phyloP scores from a whole-genome alignment of 64 coral and sea anemone genomes.

The Montipora foliosa region DNA sequence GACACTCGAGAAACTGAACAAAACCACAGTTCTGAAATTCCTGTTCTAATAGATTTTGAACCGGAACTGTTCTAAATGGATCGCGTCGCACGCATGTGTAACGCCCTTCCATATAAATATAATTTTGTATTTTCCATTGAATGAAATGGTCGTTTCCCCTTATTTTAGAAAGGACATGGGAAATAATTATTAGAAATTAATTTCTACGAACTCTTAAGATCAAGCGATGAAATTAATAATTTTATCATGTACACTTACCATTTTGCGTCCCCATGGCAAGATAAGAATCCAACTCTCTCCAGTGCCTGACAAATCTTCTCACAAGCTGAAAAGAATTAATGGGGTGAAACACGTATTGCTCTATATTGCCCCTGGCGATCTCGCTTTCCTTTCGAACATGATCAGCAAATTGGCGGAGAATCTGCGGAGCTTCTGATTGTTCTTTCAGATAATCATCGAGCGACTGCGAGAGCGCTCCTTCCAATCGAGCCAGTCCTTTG shows the following conservation, averaged over 20 bases:
- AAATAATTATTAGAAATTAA: not conserved
- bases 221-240: not conserved
- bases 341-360: constrained; percentile 52
- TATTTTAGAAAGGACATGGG: too few relatives aligned
- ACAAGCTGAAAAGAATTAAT: constrained; percentile 61
- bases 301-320: constrained; percentile 62
- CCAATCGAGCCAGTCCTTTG: constrained; percentile 60
- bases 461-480: constrained; percentile 6
- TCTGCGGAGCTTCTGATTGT: not conserved
- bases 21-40: too few relatives aligned
- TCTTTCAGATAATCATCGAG: constrained; percentile 49
- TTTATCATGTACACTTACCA: constrained; percentile 10
- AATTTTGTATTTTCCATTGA: too few relatives aligned
- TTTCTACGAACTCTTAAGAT: not conserved
- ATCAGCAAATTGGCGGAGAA: constrained; percentile 54
- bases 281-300: constrained; percentile 45
- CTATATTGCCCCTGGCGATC: constrained; percentile 12
- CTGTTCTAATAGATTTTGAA: too few relatives aligned
- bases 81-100: too few relatives aligned
- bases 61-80: too few relatives aligned
- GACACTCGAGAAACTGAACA: too few relatives aligned
- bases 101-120: not conserved
- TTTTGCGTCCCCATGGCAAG: constrained; percentile 35
- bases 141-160: too few relatives aligned
- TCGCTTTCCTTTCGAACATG: constrained; percentile 42